A percentile compares a stretch with the other conserved stretches of the same genome.
Evolutionary conservation across 2,113 vertebrate genomes (phyloP).

Genomic region (Dicerorhinus sumatrensis): DNA sequence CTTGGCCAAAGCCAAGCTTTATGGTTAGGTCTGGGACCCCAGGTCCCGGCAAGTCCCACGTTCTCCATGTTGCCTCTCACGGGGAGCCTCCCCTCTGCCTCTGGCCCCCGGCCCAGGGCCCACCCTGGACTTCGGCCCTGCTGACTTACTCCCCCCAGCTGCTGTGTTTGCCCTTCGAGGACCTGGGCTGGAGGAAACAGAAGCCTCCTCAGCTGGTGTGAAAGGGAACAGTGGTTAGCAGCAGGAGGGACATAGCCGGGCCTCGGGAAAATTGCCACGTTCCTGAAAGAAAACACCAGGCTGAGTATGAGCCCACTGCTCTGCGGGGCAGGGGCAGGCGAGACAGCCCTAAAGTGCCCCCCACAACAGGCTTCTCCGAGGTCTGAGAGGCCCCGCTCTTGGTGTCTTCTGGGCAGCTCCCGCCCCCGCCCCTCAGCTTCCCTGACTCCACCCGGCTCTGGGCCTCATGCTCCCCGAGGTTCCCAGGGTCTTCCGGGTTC

Average conservation of each 20-base stretch:
- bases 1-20: not conserved
- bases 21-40: not conserved
- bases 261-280: too few relatives aligned
- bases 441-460: not conserved
- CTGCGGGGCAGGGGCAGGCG: not conserved
- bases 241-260: not conserved
- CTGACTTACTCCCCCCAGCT: not conserved
- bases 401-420: not conserved
- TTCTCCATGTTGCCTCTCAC: not conserved
- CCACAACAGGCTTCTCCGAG: too few relatives aligned
- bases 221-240: too few relatives aligned
- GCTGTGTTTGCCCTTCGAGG: not conserved
- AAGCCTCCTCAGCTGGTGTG: not conserved
- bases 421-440: not conserved
- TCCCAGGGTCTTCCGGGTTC: not conserved
- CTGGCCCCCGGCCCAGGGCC: too few relatives aligned
- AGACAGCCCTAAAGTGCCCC: not conserved
- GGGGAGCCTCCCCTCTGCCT: not conserved
- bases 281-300: not conserved
- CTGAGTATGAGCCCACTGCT: not conserved
- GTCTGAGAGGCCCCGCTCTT: not conserved
- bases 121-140: not conserved
- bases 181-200: not conserved
- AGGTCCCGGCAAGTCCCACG: accelerated
- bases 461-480: not conserved